These are phyloP conservation scores for Poeciliopsis paucimaculata DNA, from an alignment of 2,797 vertebrate species.

Conservation along the genomic window DNA sequence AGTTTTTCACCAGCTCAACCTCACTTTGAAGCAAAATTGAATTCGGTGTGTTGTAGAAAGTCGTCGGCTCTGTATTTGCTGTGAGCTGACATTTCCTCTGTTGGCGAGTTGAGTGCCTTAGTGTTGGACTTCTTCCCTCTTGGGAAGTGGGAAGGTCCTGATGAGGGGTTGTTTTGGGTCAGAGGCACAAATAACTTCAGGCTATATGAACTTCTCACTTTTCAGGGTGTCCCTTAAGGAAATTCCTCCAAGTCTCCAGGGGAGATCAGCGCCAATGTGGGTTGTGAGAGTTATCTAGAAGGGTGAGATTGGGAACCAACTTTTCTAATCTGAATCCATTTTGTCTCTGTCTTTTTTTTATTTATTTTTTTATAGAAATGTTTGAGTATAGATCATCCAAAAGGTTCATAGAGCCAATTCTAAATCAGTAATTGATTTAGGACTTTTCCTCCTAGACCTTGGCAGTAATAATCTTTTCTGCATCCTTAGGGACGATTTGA, in stretches of 20 bases:
- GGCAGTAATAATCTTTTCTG: not conserved
- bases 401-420: no score
- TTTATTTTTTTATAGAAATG: not conserved
- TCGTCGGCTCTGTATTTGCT: not conserved
- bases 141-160: not conserved
- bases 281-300: not conserved
- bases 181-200: not conserved
- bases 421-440: not conserved
- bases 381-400: not conserved
- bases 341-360: not conserved
- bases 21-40: not conserved
- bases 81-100: not conserved
- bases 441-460: not conserved
- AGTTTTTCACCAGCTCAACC: constrained; percentile 7
- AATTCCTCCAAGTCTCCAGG: not conserved
- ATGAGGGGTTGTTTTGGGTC: not conserved
- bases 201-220: not conserved
- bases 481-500: not conserved
- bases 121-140: not conserved
- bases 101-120: not conserved
- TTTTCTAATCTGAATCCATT: not conserved
- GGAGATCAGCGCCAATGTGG: not conserved
- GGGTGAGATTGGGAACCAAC: not conserved
- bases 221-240: not conserved
- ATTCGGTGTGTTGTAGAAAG: not conserved